phyloP scores from a whole-genome alignment of 1,140 invertebrate species.

The Magallana ariakensis region DNA sequence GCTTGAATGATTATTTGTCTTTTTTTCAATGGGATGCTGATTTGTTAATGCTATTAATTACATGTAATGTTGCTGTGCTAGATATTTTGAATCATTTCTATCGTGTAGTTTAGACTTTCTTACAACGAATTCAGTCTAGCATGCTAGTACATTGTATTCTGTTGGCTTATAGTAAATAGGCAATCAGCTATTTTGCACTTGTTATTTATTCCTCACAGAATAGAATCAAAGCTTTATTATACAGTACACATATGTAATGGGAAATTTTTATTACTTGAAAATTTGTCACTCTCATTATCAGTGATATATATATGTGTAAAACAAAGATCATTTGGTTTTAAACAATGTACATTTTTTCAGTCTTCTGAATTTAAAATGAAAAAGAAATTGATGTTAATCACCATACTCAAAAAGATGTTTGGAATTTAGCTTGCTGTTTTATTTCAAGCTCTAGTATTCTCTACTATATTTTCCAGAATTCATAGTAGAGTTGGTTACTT shows the following conservation, averaged over 20 bases:
- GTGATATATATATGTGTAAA: no score
- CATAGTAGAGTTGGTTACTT: no score
- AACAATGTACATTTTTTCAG: no score
- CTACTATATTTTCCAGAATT: no score
- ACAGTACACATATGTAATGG: not conserved
- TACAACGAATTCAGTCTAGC: constrained; percentile 17
- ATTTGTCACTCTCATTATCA: no score
- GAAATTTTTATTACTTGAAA: no score
- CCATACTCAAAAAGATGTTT: no score
- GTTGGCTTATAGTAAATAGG: not conserved
- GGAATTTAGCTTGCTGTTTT: no score
- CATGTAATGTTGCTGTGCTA: constrained; percentile 13
- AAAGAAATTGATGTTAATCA: no score
- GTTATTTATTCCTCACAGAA: not conserved
- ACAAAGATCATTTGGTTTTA: no score
- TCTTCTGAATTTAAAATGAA: no score
- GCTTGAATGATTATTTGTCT: not conserved
- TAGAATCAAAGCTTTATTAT: not conserved
- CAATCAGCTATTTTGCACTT: constrained; percentile 20
- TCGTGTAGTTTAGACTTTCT: not conserved
- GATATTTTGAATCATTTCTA: constrained; percentile 5
- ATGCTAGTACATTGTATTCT: constrained; percentile 9
- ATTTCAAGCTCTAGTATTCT: no score
- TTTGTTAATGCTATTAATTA: not conserved
- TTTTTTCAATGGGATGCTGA: not conserved